These are phyloP conservation scores for Pseudolycoriella hygida DNA, from an alignment of 2,888 invertebrate genomes.

Conservation along the genomic window DNA sequence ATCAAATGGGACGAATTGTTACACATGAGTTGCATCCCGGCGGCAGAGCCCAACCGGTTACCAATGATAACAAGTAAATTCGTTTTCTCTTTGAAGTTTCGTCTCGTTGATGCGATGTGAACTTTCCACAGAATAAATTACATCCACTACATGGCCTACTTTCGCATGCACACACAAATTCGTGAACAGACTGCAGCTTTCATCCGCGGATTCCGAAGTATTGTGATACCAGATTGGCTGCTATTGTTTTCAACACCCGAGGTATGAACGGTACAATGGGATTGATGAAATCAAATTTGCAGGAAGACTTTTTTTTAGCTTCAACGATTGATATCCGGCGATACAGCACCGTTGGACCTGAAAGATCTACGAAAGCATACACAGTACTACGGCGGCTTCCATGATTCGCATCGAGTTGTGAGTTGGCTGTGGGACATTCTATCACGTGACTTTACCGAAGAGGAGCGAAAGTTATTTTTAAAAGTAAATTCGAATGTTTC, in stretches of 20 bases:
- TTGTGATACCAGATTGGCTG: slow-evolving; percentile 90
- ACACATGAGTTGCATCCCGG: slow-evolving; percentile 94
- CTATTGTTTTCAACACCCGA: slow-evolving; percentile 90
- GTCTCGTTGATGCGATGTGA: slow-evolving; percentile 9
- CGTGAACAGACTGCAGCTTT: slow-evolving; percentile 94
- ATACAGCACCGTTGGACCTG: slow-evolving; percentile 83
- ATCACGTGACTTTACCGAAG: slow-evolving; percentile 81
- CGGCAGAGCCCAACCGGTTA: slow-evolving; percentile 81
- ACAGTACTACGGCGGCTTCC: slow-evolving; percentile 98
- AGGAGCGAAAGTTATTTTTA: slow-evolving; percentile 83
- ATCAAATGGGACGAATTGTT: slow-evolving; percentile 80
- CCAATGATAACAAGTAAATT: slow-evolving; percentile 84
- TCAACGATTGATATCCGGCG: slow-evolving; percentile 89
- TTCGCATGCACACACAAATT: slow-evolving; percentile 95
- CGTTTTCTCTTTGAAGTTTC: slow-evolving; percentile 2
- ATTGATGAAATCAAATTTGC: neutral
- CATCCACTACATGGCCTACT: slow-evolving; percentile 96
- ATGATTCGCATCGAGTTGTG: slow-evolving; percentile 92
- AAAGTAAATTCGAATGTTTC: slow-evolving; percentile 41
- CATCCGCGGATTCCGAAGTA: slow-evolving; percentile 87
- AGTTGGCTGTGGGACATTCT: slow-evolving; percentile 98
- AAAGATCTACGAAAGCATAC: slow-evolving; percentile 77
- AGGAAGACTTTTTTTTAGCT: slow-evolving; percentile 33
- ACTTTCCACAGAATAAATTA: slow-evolving; percentile 69
- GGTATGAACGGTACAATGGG: slow-evolving; percentile 27